Percentiles rank a stretch among this genome's conserved stretches.
Evolutionary conservation across 2,888 invertebrate genomes (phyloP).

Genomic region (Dicyrtoma fusca): DNA sequence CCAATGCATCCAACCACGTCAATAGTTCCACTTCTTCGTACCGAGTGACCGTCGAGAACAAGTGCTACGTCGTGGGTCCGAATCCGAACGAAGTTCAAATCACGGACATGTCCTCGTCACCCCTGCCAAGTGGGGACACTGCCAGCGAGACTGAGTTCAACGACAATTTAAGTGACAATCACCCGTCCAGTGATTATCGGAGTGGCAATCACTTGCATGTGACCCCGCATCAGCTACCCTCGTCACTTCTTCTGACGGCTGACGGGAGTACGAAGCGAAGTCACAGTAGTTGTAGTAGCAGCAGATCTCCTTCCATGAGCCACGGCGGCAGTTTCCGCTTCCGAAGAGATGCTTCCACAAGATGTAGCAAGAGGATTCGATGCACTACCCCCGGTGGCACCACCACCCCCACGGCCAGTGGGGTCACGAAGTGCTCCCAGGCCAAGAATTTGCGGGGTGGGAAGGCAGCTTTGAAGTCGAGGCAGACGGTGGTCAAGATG

Average conservation of each 20-base stretch:
- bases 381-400: no score
- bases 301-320: background rate
- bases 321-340: background rate
- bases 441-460: conserved; percentile 14
- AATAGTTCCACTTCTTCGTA: conserved; percentile 14
- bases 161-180: background rate
- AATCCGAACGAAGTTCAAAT: conserved; percentile 18
- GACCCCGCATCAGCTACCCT: no score
- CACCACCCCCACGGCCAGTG: no score
- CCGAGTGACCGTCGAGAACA: conserved; percentile 23
- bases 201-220: no score
- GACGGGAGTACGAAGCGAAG: no score
- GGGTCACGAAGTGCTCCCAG: background rate
- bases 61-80: conserved; percentile 31
- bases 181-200: background rate
- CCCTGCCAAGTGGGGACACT: no score
- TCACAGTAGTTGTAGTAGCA: no score
- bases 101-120: no score
- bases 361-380: background rate
- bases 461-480: conserved; percentile 69
- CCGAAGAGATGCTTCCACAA: background rate
- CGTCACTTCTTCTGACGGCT: no score
- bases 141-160: background rate
- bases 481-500: conserved; percentile 85
- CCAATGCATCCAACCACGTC: background rate